Evolutionary conservation across 2,888 invertebrate species (phyloP), one percentile per base, ranked within the genome.

Genomic region (Pristionchus mayeri): DNA sequence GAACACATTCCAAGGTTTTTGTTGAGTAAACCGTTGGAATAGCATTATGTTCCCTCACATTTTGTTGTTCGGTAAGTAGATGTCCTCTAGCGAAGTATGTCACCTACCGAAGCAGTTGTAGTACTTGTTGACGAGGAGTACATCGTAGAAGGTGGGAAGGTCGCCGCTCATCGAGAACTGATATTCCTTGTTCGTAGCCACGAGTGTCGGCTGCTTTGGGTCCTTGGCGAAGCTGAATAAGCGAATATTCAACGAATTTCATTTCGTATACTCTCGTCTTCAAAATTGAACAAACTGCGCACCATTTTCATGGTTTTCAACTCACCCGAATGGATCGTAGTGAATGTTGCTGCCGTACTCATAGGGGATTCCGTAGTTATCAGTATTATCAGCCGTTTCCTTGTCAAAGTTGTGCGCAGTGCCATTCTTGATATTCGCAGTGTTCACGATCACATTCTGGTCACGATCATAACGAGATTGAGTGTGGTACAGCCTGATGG

Each of bases 381-480:
- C 84, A 4, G 67, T 71, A 4, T 67, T 75, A 30, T 75, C 54
- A 9, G 84, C 71, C 16, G 63, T 71, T 50, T 71, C 54, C 52
- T 63, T 75, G 18, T 52, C 71, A 48, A 71, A 84, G 54, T 84
- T 84, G 52, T 71, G 60, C 11, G 48, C 50, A 24, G 48, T 82
- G 24, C 60, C 67, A 37, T 54, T 34, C 50, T 85, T 52, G 60
- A 88, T 87, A 63, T 88, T 88, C 13, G 48, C 44, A n/a, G 27
- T 44, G 78, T 89, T 87, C 44, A 89, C 52, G 4, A 54, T 52
- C 21, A 89, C 82, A 81, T 83, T 89, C 13, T 84, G 27, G 60
- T 90, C 89, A n/a, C 89, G 81, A 67, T 89, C 89, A 81, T 82
- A 87, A 13, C 89, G 85, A 27, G 89, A 85, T 63, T 89, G 89